phyloP scores from a whole-genome alignment of 2,113 vertebrate species.

The Campylorhamphus procurvoides region DNA sequence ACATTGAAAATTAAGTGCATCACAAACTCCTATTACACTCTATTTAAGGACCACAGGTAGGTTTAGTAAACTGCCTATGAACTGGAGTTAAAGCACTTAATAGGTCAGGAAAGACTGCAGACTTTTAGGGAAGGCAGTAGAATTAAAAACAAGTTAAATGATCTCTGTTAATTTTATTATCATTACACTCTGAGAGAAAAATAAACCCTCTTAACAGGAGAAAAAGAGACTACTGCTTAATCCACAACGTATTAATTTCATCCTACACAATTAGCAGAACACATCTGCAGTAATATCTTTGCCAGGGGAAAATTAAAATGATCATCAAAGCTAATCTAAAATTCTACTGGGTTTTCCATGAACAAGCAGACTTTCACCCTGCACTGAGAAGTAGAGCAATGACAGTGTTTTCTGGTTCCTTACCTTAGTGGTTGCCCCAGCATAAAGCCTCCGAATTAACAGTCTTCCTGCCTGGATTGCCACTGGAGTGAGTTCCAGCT shows the following conservation, averaged over 20 bases:
- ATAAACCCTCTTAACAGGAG: background rate
- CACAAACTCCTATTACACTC: background rate
- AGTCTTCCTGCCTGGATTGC: slow-evolving; percentile 83
- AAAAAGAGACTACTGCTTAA: background rate
- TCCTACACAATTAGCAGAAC: background rate
- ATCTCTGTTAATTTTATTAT: slow-evolving; percentile 26
- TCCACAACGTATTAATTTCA: background rate
- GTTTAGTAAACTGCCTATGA: background rate
- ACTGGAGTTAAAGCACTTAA: background rate
- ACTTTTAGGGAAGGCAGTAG: background rate
- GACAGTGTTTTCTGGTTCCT: background rate
- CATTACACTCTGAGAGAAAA: background rate
- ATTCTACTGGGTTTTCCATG: background rate
- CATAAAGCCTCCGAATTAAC: slow-evolving; percentile 79
- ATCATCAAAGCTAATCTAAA: slow-evolving; percentile 14
- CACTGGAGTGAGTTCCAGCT: slow-evolving; percentile 81
- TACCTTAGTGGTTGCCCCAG: slow-evolving; percentile 73
- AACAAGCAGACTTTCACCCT: background rate
- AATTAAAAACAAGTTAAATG: background rate
- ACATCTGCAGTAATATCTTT: slow-evolving; percentile 1
- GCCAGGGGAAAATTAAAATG: background rate
- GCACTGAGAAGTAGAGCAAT: background rate
- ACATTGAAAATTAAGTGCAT: background rate
- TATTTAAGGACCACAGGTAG: background rate
- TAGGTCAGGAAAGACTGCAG: background rate